Evolutionary conservation across 2,888 invertebrate species (phyloP), one percentile per base, ranked within the genome.

Genomic region (Morpho achilles): DNA sequence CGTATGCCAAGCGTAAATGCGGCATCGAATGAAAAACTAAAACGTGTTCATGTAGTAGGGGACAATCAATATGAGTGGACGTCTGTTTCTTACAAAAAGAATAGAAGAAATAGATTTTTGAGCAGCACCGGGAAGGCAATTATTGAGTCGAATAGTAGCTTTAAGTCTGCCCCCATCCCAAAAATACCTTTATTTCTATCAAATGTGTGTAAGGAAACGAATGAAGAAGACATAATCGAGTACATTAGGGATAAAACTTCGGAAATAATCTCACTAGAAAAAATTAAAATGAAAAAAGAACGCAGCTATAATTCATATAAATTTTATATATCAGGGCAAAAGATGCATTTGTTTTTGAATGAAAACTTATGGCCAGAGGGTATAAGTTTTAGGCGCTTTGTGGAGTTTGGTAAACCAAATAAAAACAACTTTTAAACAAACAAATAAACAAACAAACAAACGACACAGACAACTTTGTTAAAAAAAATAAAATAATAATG

Each of bases 301-400:
- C 60, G 50, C 16, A 50, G 49, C 4, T 56, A 65, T 42, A 63
- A 61, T 45, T 59, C 67, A 0, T 67, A 55, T 47, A 67, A 67
- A 44, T 45, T 64, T 16, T 60, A 58, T 53, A 59, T 67, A 10
- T 43, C 58, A 0, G 40, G 60, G 41, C 7, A 49, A 32, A 67
- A 64, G n/a, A n/a, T n/a, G n/a, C n/a, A n/a, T n/a, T n/a, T n/a
- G n/a, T n/a, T n/a, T n/a, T n/a, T n/a, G n/a, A n/a, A n/a, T n/a
- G n/a, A n/a, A n/a, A n/a, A n/a, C n/a, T n/a, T n/a, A n/a, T n/a
- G n/a, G n/a, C n/a, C n/a, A n/a, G n/a, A n/a, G n/a, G n/a, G n/a
- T n/a, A n/a, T n/a, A n/a, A n/a, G n/a, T n/a, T n/a, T n/a, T n/a
- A n/a, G n/a, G n/a, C n/a, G n/a, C n/a, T n/a, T n/a, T n/a, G n/a